phyloP scores from a whole-genome alignment of 2,113 vertebrate genomes.

The Abramis brama region DNA sequence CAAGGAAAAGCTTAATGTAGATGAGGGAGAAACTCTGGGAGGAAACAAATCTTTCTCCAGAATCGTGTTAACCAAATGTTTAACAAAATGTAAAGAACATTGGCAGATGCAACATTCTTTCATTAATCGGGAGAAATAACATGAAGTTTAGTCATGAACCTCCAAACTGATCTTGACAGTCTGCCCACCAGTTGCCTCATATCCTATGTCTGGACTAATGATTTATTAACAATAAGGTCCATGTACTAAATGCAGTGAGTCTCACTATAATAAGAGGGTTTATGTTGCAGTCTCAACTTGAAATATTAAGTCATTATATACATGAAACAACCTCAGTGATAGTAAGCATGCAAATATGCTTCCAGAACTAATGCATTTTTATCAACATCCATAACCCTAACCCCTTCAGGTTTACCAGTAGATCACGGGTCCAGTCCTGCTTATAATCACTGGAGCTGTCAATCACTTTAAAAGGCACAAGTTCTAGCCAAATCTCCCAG shows the following conservation, averaged over 20 bases:
- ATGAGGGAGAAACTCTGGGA: neutral
- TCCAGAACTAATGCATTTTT: neutral
- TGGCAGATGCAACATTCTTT: neutral
- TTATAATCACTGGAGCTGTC: neutral
- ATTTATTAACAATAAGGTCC: neutral
- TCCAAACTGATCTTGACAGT: neutral
- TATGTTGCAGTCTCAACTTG: neutral
- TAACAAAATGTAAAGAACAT: neutral
- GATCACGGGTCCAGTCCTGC: neutral
- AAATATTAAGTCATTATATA: too few relatives aligned
- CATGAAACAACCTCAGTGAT: neutral
- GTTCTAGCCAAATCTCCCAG: too few relatives aligned
- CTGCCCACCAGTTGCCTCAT: neutral
- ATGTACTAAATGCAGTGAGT: neutral
- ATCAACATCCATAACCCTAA: too few relatives aligned
- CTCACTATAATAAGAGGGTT: neutral
- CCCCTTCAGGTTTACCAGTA: too few relatives aligned
- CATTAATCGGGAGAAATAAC: neutral
- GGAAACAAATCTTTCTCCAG: neutral
- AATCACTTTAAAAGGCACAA: too few relatives aligned
- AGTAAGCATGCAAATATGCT: neutral
- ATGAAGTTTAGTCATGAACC: neutral
- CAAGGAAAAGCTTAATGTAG: neutral
- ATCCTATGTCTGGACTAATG: neutral
- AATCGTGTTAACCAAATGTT: neutral